Conservation (phyloP, 2,888 invertebrate species). For the Drymonia ruficornis region DNA sequence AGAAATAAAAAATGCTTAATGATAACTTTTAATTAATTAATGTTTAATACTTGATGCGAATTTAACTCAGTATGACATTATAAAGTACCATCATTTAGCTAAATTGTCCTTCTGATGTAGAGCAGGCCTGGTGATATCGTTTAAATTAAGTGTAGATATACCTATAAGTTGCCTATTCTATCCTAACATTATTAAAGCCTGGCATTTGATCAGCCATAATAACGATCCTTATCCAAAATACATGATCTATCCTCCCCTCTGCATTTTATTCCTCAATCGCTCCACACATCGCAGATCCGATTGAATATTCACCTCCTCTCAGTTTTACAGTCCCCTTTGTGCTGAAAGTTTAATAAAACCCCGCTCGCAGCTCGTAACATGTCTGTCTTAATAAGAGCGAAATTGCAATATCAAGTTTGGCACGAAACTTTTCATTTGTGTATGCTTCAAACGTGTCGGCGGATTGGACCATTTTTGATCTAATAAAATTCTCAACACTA, state of each 20-base stretch:
- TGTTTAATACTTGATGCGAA: too few species aligned
- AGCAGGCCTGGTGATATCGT: too few species aligned
- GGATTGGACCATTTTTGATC: background rate
- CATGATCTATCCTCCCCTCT: background rate
- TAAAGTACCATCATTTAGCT: too few species aligned
- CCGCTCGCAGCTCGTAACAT: conserved; percentile 2
- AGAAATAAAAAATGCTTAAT: too few species aligned
- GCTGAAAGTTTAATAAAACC: conserved; percentile 5
- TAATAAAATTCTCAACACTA: background rate
- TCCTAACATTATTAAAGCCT: too few species aligned
- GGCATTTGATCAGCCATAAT: too few species aligned
- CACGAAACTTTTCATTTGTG: conserved; percentile 3
- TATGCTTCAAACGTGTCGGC: background rate
- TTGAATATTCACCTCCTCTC: conserved; percentile 6
- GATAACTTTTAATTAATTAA: too few species aligned
- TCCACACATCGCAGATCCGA: background rate
- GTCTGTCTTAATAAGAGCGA: conserved; percentile 1
- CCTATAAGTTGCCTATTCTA: too few species aligned
- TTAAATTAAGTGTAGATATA: too few species aligned
- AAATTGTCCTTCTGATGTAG: too few species aligned
- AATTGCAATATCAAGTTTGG: conserved; percentile 1
- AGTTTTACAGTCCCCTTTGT: conserved; percentile 6
- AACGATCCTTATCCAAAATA: too few species aligned
- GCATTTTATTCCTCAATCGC: background rate
- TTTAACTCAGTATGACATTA: too few species aligned